Conservation (phyloP, 2,888 invertebrate species). For the Penaeus monodon region DNA sequence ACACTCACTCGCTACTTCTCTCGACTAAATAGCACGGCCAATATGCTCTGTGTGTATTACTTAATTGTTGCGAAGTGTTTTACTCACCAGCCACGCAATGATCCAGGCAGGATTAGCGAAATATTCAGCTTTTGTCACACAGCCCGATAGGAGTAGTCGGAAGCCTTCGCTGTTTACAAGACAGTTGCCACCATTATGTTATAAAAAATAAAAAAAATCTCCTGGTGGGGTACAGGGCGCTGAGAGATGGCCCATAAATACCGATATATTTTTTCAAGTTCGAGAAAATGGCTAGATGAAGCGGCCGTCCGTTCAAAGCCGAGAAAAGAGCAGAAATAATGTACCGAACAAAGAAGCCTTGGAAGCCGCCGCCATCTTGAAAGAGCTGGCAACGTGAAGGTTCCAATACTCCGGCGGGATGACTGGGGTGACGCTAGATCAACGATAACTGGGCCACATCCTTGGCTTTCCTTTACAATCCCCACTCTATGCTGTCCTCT, state of each 20-base stretch:
- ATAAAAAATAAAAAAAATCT: constrained; percentile 41
- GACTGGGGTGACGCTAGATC: neutral
- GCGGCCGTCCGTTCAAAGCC: neutral
- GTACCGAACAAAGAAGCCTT: constrained; percentile 38
- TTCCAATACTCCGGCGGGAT: constrained; percentile 42
- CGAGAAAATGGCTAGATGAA: neutral
- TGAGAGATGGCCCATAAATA: neutral
- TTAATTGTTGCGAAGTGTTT: neutral
- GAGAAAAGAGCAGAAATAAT: constrained; percentile 7
- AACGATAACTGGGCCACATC: no score
- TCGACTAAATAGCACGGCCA: neutral
- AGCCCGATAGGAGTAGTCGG: constrained; percentile 44
- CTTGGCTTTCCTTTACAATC: no score
- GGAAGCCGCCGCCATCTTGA: constrained; percentile 46
- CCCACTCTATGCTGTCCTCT: no score
- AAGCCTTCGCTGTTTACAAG: constrained; percentile 41
- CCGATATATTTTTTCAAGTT: neutral
- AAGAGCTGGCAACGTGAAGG: constrained; percentile 40
- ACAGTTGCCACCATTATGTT: constrained; percentile 46
- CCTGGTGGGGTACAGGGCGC: neutral
- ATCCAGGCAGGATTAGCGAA: neutral
- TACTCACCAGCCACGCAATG: constrained; percentile 29
- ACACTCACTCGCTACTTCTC: neutral
- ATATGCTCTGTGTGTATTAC: constrained; percentile 7
- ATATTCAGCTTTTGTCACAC: constrained; percentile 33